Evolutionary conservation across 2,797 vertebrate species (phyloP).

Genomic region (Chaetophractus vellerosus): DNA sequence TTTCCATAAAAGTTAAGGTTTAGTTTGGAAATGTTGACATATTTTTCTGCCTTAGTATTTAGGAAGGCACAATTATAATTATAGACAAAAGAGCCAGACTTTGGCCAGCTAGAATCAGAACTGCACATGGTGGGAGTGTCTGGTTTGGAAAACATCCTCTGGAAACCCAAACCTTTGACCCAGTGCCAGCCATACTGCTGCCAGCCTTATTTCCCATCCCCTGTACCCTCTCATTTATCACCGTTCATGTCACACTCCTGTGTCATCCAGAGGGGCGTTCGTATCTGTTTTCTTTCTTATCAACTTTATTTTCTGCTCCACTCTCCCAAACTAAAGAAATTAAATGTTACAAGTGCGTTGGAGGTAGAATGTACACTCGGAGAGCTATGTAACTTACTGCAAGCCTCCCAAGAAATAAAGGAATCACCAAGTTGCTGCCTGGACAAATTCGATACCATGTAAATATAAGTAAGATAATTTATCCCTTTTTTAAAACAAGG

Average conservation of each 20-base stretch:
- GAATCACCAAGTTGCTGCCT: no score
- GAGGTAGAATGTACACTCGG: accelerated
- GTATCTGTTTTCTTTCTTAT: not conserved
- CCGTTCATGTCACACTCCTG: accelerated
- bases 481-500: not conserved
- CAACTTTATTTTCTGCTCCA: not conserved
- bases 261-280: not conserved
- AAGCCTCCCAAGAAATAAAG: accelerated
- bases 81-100: constrained; percentile 69
- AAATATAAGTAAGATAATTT: not conserved
- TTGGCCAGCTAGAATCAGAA: constrained; percentile 36
- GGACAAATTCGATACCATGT: not conserved
- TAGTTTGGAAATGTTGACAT: constrained; percentile 44
- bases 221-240: not conserved
- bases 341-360: accelerated
- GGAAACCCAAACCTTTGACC: not conserved
- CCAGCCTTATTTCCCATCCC: accelerated
- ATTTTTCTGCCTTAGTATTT: not conserved
- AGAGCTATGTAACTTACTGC: accelerated
- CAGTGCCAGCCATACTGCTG: not conserved
- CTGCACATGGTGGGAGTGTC: not conserved
- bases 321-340: not conserved
- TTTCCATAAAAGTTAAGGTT: constrained; percentile 40
- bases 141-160: constrained; percentile 61
- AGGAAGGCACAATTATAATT: constrained; percentile 74